Conservation (phyloP, 1,140 invertebrate genomes). For the Phenacoccus solenopsis region DNA sequence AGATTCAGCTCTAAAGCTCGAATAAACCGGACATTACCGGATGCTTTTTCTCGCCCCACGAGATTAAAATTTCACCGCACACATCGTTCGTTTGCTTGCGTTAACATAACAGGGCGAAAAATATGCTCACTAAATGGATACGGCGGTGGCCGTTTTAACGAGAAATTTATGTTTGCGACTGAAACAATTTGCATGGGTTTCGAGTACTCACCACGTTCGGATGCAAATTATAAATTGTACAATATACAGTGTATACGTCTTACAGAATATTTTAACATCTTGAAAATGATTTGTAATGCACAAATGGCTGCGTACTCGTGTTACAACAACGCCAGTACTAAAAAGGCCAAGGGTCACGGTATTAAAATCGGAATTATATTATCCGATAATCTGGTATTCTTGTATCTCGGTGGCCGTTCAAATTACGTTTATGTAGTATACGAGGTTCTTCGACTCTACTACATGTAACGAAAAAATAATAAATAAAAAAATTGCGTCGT, state of each 20-base stretch:
- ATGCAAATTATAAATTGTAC: conserved; percentile 3
- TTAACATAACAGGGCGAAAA: no score
- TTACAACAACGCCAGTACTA: neutral
- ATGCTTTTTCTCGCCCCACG: no score
- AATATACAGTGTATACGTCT: neutral
- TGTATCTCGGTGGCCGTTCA: neutral
- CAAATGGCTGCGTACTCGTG: neutral
- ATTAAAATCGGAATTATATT: neutral
- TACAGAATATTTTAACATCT: neutral
- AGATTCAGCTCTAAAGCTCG: no score
- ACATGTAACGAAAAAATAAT: neutral
- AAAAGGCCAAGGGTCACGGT: neutral
- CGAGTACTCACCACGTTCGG: neutral
- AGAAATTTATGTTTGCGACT: neutral
- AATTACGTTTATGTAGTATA: neutral
- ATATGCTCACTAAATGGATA: neutral
- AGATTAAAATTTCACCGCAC: no score
- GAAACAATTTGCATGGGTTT: neutral
- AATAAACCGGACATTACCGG: no score
- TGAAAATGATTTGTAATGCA: neutral
- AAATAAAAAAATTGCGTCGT: neutral
- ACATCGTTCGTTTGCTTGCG: no score
- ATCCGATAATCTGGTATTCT: neutral
- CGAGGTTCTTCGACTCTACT: neutral
- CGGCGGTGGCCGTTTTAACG: neutral